phyloP scores from a whole-genome alignment of 2,113 vertebrate genomes.

The Poecile atricapillus region DNA sequence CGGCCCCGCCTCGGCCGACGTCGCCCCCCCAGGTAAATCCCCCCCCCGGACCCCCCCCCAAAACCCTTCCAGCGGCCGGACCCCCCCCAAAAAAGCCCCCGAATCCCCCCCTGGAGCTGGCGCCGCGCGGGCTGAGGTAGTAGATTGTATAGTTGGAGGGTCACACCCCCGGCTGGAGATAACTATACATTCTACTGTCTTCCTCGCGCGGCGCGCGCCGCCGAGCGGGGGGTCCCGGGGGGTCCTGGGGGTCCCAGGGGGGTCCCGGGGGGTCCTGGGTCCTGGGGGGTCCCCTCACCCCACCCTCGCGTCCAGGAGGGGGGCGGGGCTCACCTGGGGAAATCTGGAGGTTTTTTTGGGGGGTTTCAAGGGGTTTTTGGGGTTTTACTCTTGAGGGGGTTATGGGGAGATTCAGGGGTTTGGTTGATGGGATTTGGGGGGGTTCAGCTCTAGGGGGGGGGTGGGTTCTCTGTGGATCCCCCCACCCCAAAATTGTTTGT shows the following conservation, averaged over 20 bases:
- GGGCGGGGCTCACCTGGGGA: neutral
- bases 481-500: too few relatives aligned
- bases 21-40: too few relatives aligned
- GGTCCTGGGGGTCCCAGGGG: too few relatives aligned
- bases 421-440: neutral
- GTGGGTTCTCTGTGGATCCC: neutral
- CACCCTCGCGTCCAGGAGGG: too few relatives aligned
- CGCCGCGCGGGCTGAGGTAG: neutral
- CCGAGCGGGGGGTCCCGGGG: neutral
- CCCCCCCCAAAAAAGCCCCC: neutral
- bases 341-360: neutral
- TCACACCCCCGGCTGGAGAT: neutral
- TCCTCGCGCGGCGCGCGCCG: neutral
- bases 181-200: neutral
- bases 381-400: too few relatives aligned
- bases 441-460: neutral
- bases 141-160: neutral
- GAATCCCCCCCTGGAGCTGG: neutral
- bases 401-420: neutral
- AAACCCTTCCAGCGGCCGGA: neutral
- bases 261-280: too few relatives aligned
- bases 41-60: neutral
- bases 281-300: too few relatives aligned
- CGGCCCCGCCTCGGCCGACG: too few relatives aligned
- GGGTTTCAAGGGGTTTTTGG: neutral